These are phyloP conservation scores for Haplochromis vanheusdeni DNA, from an alignment of 2,113 vertebrate genomes.

Conservation along the genomic window DNA sequence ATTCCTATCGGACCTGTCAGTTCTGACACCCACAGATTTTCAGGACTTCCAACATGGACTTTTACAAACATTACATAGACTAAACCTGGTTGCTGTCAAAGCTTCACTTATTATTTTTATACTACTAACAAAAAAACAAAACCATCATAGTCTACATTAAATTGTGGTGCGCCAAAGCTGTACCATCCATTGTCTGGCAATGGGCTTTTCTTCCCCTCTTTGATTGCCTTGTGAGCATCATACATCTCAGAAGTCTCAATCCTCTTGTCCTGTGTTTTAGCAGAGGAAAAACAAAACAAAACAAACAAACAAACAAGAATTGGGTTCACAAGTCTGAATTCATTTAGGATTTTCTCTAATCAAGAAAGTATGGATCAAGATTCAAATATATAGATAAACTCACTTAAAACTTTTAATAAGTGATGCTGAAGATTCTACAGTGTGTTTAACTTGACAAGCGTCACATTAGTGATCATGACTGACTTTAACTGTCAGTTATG, in stretches of 20 bases:
- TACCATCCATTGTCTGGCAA: not conserved
- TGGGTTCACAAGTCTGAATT: not conserved
- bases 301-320: not conserved
- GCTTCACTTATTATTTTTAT: not conserved
- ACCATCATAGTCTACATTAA: not conserved
- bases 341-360: not conserved
- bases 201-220: not conserved
- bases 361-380: not conserved
- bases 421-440: not conserved
- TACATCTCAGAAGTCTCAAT: not conserved
- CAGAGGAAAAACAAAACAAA: not conserved
- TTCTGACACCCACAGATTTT: slow-evolving; percentile 76
- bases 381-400: not conserved
- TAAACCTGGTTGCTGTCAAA: slow-evolving; percentile 66
- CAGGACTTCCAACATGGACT: slow-evolving; percentile 78
- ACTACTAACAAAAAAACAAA: not conserved
- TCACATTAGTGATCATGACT: not conserved
- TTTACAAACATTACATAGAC: slow-evolving; percentile 62
- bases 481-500: not conserved
- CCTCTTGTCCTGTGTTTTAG: not conserved
- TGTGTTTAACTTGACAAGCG: not conserved
- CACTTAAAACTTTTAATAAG: not conserved
- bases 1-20: slow-evolving; percentile 52
- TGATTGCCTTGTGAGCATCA: not conserved
- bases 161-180: not conserved